Evolutionary conservation across 1,140 invertebrate genomes (phyloP), one percentile per base, ranked within the genome.

Genomic region (Bombus waltoni): DNA sequence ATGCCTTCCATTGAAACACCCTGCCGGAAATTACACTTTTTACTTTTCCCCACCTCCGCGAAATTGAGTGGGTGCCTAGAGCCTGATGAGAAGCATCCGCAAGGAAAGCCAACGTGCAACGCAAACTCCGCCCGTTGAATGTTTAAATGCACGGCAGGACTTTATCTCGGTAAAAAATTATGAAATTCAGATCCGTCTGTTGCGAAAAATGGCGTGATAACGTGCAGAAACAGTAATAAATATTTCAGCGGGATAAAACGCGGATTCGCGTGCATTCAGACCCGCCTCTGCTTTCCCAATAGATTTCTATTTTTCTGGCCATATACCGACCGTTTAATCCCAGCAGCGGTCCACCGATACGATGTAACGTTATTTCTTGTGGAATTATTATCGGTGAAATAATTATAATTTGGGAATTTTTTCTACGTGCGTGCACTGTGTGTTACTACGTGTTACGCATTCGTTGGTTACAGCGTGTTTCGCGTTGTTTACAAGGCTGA

Each of bases 121-220:
- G 59, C 70, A 44, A 73, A 35, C 40, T 13, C 40, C 22, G 53
- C 40, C 8, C 22, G 71, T 6, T 66, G 59, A 32, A 75, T 68
- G 72, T 53, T 82, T 82, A 75, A 75, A 65, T 57, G 40, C 71
- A 32, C 13, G 28, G 32, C 44, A 40, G 28, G 78, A 32, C 42
- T 83, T 83, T 44, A 84, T 72, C 53, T 47, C 53, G 38, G 6
- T 44, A 65, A 35, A 72, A 72, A 47, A 80, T 73, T 28, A 79
- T 72, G 73, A 71, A 83, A 83, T 68, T 83, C 42, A 22, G 59
- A 83, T 83, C 44, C 59, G 72, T 68, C 42, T 38, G 57, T 76
- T 53, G 59, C 57, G 57, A 47, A 47, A 65, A 83, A 53, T 40
- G 62, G 18, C 44, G 32, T 13, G 72, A 75, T 83, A 83, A 83